These are phyloP conservation scores for Psix sp. DNA, from an alignment of 1,140 invertebrate species.

Conservation along the genomic window DNA sequence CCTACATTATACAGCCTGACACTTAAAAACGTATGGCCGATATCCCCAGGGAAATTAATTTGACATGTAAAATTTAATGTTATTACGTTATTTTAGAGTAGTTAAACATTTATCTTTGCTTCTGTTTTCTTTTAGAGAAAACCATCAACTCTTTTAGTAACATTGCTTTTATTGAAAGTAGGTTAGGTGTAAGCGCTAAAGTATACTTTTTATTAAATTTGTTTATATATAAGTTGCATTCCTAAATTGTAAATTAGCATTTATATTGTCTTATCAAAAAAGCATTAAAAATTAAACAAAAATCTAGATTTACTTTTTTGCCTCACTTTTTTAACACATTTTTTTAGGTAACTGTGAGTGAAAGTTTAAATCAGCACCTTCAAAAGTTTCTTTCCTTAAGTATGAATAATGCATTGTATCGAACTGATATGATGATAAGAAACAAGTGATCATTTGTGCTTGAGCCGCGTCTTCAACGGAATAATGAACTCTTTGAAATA, in stretches of 20 bases:
- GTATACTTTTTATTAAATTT: too few relatives aligned
- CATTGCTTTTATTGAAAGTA: slow-evolving; percentile 27
- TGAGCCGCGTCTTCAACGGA: slow-evolving; percentile 19
- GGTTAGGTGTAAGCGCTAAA: neutral
- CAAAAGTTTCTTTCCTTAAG: too few relatives aligned
- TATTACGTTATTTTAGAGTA: slow-evolving; percentile 45
- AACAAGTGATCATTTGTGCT: slow-evolving; percentile 33
- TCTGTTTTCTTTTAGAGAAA: slow-evolving; percentile 11
- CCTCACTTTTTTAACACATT: too few relatives aligned
- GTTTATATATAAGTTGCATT: too few relatives aligned
- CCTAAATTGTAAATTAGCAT: too few relatives aligned
- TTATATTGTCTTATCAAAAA: too few relatives aligned
- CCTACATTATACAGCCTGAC: slow-evolving; percentile 35
- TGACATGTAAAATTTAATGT: slow-evolving; percentile 48
- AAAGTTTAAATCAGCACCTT: too few relatives aligned
- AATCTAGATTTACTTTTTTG: too few relatives aligned
- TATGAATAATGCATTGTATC: slow-evolving; percentile 25
- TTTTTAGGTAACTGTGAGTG: too few relatives aligned
- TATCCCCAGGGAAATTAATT: slow-evolving; percentile 50
- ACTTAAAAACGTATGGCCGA: slow-evolving; percentile 40
- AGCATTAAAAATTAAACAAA: too few relatives aligned
- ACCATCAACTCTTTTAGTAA: slow-evolving; percentile 12
- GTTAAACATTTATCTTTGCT: slow-evolving; percentile 42
- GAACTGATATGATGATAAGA: slow-evolving; percentile 37
- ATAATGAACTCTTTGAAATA: slow-evolving; percentile 52